Base-by-base conservation (phyloP, 2,888 invertebrate genomes). In the Cetonia aurata region DNA sequence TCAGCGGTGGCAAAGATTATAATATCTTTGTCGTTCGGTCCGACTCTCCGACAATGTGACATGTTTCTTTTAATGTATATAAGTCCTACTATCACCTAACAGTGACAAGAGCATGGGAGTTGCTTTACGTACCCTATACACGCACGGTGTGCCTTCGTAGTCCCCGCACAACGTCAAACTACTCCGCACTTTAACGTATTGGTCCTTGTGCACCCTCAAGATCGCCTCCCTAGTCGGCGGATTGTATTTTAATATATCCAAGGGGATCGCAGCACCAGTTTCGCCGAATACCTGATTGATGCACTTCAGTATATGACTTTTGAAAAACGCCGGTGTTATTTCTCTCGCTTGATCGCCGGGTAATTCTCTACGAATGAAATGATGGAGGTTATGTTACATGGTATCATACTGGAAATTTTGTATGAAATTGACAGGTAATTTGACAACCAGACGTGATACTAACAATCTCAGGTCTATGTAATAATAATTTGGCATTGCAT, bases 1-100 rank as follows among this genome's bases (percentile, higher is more conserved):
- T 92, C 94, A 79, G 91, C 90, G 0, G 93, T 88, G 8, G 92
- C 93, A 83, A 96, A 93, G 74, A 96, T 91, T 50, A 97, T 90
- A 73, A 90, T 88, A 83, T 96, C 96, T 85, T 95, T 94, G 9
- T 93, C 92, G 80, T 86, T 84, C 1, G 82, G 82, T 1, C 85
- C 86, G 33, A 85, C 80, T 67, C 80, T 81, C 73, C 88, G 81
- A 82, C 89, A 83, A 74, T 85, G 77, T 71, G 87, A 82, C 88
- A 86, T 86, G 9, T 50, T 62, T 13, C 3, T 31, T 37, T 57
- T 76, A 83, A 77, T 84, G 83, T 9, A 71, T 67, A 76, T 81
- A 85, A 62, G 76, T 75, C 41, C 85, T 77, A 76, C 85, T 85
- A 73, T 86, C 84, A 50, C 82, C 80, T 66, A 83, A 76, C 50